Percentiles rank a stretch among this genome's conserved stretches.
Evolutionary conservation across 2,888 invertebrate genomes (phyloP).

Genomic region (Drosophila recens): DNA sequence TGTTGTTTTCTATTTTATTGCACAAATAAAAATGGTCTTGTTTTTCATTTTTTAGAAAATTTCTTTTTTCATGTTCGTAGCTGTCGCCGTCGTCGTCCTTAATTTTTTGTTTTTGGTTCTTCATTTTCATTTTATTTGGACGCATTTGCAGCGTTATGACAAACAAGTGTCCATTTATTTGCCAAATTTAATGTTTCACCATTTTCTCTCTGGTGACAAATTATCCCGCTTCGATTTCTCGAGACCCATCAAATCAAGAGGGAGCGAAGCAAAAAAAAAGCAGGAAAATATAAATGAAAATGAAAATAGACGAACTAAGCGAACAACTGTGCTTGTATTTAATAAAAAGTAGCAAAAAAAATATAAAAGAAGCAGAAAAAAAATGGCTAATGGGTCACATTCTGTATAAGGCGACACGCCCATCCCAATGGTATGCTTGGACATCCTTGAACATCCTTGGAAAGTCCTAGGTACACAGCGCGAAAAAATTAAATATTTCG

Average conservation of each 20-base stretch:
- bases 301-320: conserved; percentile 25
- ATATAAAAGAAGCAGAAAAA: neutral
- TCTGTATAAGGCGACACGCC: conserved; percentile 39
- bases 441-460: conserved; percentile 2
- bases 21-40: conserved; percentile 77
- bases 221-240: conserved; percentile 77
- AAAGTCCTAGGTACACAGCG: conserved; percentile 3
- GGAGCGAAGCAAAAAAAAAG: neutral
- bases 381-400: conserved; percentile 72
- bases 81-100: conserved; percentile 34
- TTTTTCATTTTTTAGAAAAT: conserved; percentile 69
- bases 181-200: conserved; percentile 80
- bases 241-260: conserved; percentile 53
- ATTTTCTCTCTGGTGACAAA: conserved; percentile 74
- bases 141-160: conserved; percentile 80
- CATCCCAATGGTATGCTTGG: conserved; percentile 43
- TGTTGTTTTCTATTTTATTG: conserved; percentile 76
- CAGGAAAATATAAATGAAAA: conserved; percentile 5
- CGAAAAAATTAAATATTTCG: no score
- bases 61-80: conserved; percentile 44
- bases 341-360: conserved; percentile 43
- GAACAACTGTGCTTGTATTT: conserved; percentile 73
- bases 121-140: conserved; percentile 68
- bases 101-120: conserved; percentile 34
- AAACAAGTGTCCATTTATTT: conserved; percentile 81